Conservation (phyloP, 2,888 invertebrate species). For the Temnothorax rugatulus region DNA sequence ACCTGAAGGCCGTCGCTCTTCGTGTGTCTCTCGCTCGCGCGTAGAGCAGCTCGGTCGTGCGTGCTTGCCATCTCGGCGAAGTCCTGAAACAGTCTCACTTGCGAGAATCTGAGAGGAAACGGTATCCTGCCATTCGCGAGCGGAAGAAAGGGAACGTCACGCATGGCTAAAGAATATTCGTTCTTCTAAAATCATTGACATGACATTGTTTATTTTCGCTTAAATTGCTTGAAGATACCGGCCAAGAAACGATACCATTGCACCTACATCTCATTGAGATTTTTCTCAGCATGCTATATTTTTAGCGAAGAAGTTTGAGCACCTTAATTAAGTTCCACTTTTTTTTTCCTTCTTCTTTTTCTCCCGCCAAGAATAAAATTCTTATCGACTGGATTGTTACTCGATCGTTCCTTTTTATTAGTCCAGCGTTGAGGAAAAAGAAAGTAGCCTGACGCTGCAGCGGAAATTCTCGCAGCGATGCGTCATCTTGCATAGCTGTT, state of each 20-base stretch:
- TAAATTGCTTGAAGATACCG: too few relatives aligned
- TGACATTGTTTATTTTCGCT: too few relatives aligned
- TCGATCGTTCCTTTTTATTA: conserved; percentile 24
- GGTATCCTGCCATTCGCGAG: background rate
- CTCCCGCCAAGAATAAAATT: conserved; percentile 7
- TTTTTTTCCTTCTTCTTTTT: background rate
- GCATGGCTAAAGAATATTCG: background rate
- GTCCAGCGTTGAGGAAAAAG: conserved; percentile 11
- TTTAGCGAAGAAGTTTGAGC: conserved; percentile 9
- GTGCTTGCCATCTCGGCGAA: conserved; percentile 11
- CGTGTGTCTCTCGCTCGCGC: background rate
- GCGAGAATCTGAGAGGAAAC: background rate
- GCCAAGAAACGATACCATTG: too few relatives aligned
- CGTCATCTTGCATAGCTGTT: conserved; percentile 45
- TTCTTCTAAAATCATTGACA: background rate
- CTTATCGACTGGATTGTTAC: conserved; percentile 29
- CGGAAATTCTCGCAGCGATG: conserved; percentile 51
- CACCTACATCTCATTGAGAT: background rate
- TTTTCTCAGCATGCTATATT: conserved; percentile 14
- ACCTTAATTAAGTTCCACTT: background rate
- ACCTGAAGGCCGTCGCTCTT: conserved; percentile 45
- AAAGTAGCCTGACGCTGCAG: conserved; percentile 36
- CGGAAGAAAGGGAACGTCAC: background rate
- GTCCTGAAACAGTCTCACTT: background rate
- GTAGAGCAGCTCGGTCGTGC: conserved; percentile 18